These are phyloP conservation scores for Lottia scabra DNA, from an alignment of 2,888 invertebrate species.

Conservation along the genomic window DNA sequence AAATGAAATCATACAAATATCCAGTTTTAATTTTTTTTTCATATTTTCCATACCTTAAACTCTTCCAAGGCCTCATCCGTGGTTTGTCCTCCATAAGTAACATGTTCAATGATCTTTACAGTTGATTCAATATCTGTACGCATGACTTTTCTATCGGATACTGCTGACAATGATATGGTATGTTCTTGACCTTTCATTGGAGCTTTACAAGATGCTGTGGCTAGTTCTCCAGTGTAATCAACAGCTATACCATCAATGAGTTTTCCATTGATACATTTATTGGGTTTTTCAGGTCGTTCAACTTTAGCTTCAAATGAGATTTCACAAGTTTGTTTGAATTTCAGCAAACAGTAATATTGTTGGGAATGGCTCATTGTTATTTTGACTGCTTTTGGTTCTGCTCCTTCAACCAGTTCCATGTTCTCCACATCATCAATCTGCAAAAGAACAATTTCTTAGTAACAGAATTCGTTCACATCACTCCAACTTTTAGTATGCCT, in stretches of 20 bases:
- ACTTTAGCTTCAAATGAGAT: constrained; percentile 27
- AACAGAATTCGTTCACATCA: too few relatives aligned
- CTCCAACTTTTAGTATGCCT: too few relatives aligned
- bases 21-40: not conserved
- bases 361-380: constrained; percentile 24
- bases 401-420: constrained; percentile 31
- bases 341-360: constrained; percentile 34
- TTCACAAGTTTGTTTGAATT: constrained; percentile 30
- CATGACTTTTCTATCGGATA: constrained; percentile 17
- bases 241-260: not conserved
- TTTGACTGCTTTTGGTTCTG: constrained; percentile 13
- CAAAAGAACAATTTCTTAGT: not conserved
- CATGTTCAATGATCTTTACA: not conserved
- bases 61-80: not conserved
- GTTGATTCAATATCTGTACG: not conserved
- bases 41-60: not conserved
- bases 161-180: constrained; percentile 1
- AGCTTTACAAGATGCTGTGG: not conserved
- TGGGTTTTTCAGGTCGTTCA: not conserved
- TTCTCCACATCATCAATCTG: constrained; percentile 25
- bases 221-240: not conserved
- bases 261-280: constrained; percentile 16
- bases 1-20: too few relatives aligned
- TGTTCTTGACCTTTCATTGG: not conserved
- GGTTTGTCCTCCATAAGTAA: not conserved